Evolutionary conservation across 2,888 invertebrate genomes (phyloP), one percentile per base, ranked within the genome.

Genomic region (Epinotia demarniana): DNA sequence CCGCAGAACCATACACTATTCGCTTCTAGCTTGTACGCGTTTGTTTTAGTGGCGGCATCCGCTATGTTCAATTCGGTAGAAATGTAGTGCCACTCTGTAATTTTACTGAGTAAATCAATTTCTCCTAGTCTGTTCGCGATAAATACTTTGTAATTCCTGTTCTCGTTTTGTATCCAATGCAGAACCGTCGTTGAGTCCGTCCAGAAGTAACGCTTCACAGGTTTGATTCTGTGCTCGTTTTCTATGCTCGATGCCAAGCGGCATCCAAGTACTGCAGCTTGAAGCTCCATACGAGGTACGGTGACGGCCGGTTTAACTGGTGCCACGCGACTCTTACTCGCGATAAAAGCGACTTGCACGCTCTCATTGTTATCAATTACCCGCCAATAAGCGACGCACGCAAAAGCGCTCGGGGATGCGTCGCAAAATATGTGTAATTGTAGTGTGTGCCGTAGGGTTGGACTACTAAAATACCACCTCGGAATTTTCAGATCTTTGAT

Each of bases 121-220:
- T 78, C 3, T 81, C 81, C 53, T 80, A 84, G 6, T 80, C 75
- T n/a, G n/a, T n/a, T n/a, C n/a, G n/a, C n/a, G n/a, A n/a, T n/a
- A n/a, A n/a, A n/a, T n/a, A n/a, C n/a, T 75, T 80, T 81, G 69
- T 81, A 81, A 63, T 79, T 80, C 62, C 82, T 74, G 2, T 79
- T 78, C 11, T 82, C 80, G 6, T 79, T 80, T 46, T 75, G 60
- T 8, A 84, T 67, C 83, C 82, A 83, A 11, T 69, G 60, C 18
- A 83, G 49, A 16, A 81, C 82, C 33, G 53, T 46, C 13, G 61
- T 43, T 9, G 58, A 58, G 43, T 69, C 69, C 19, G 62, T 72
- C 72, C 72, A 72, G 23, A 63, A 72, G n/a, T n/a, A 63, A 18
- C 39, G 62, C 9, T 16, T 19, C 0, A 43, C 39, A 13, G 72